These are phyloP conservation scores for Conus ventricosus DNA, from an alignment of 1,140 invertebrate species.

Conservation along the genomic window DNA sequence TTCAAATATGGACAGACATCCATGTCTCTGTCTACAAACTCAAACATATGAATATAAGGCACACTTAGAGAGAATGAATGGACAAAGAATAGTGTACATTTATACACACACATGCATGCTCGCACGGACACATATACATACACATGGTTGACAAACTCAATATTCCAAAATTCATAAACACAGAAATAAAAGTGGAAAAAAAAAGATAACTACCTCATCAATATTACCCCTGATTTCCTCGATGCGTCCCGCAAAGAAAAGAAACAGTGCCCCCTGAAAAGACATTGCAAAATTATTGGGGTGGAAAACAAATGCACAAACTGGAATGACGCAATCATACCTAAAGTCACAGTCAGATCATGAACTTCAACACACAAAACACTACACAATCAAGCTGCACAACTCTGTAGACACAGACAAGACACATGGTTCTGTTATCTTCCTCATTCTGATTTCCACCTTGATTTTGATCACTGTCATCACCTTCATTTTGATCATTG, in stretches of 20 bases:
- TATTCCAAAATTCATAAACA: neutral
- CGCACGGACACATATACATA: neutral
- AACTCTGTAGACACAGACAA: too few relatives aligned
- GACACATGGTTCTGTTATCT: too few relatives aligned
- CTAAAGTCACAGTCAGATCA: too few relatives aligned
- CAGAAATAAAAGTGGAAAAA: neutral
- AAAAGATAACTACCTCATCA: slow-evolving; percentile 74
- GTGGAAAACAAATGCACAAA: too few relatives aligned
- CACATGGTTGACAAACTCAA: neutral
- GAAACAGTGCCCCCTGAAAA: slow-evolving; percentile 87
- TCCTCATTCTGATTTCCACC: too few relatives aligned
- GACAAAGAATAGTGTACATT: neutral
- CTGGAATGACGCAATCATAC: too few relatives aligned
- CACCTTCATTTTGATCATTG: too few relatives aligned
- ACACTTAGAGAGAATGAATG: neutral
- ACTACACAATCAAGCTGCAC: too few relatives aligned
- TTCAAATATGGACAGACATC: too few relatives aligned
- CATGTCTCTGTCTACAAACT: neutral
- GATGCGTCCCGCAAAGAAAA: slow-evolving; percentile 92
- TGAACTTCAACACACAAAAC: too few relatives aligned
- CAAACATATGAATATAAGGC: neutral
- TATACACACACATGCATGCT: neutral
- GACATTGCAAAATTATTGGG: neutral
- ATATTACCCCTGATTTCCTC: slow-evolving; percentile 89
- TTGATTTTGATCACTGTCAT: too few relatives aligned